Evolutionary conservation across 1,140 invertebrate genomes (phyloP).

Genomic region (Ostrea denselamellosa): DNA sequence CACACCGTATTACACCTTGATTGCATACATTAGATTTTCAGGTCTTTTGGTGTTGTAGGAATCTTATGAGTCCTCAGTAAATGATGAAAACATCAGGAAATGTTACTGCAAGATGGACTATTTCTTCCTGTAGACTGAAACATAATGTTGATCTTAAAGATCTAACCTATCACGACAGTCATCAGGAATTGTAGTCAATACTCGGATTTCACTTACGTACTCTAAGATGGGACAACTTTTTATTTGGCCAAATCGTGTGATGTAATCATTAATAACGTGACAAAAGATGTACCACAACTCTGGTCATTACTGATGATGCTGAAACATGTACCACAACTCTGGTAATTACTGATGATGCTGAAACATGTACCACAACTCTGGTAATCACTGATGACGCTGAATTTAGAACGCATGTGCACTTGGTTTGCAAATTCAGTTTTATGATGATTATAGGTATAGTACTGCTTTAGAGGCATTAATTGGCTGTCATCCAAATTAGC

Average conservation of each 20-base stretch:
- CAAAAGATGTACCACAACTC: too few species aligned
- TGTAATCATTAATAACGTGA: conserved; percentile 57
- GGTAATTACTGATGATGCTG: too few species aligned
- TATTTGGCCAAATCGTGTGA: conserved; percentile 59
- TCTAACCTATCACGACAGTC: too few species aligned
- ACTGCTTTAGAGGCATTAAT: conserved; percentile 49
- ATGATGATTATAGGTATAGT: conserved; percentile 57
- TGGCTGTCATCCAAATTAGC: too few species aligned
- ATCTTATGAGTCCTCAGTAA: background rate
- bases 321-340: too few species aligned
- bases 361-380: conserved; percentile 52
- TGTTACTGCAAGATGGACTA: too few species aligned
- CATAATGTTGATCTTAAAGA: too few species aligned
- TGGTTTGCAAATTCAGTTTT: conserved; percentile 58
- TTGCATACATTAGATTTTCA: too few species aligned
- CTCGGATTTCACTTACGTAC: conserved; percentile 54
- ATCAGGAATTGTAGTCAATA: conserved; percentile 53
- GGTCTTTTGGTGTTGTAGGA: conserved; percentile 48
- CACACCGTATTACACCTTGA: too few species aligned
- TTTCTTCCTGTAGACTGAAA: too few species aligned
- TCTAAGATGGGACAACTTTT: conserved; percentile 58
- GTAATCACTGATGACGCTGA: conserved; percentile 61
- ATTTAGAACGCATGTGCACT: conserved; percentile 55
- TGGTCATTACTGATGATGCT: too few species aligned
- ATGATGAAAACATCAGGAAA: conserved; percentile 35